Conservation (phyloP, 1,140 invertebrate species). For the Drosophila ercepeae region DNA sequence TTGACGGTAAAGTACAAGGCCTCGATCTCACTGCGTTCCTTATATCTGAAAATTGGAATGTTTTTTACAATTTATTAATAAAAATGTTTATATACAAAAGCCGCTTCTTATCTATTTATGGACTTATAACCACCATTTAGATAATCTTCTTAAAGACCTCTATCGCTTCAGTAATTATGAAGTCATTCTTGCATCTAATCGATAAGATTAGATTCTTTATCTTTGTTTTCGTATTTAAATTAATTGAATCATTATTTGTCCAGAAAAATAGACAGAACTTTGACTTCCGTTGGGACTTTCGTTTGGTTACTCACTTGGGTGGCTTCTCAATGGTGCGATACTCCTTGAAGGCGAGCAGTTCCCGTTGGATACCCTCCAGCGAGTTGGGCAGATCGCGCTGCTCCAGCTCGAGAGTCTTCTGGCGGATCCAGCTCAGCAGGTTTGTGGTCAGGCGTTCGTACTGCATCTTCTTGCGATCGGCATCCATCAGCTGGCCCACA, state of each 20-base stretch:
- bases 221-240: too few relatives aligned
- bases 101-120: too few relatives aligned
- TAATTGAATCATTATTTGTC: neutral
- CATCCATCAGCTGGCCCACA: slow-evolving; percentile 97
- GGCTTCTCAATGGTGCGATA: slow-evolving; percentile 99
- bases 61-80: too few relatives aligned
- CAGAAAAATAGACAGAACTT: too few relatives aligned
- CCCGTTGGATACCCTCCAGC: slow-evolving; percentile 96
- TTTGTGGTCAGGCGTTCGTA: slow-evolving; percentile 94
- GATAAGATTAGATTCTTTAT: too few relatives aligned
- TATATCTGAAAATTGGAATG: slow-evolving; percentile 90
- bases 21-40: slow-evolving; percentile 98
- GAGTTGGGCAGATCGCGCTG: slow-evolving; percentile 97
- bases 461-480: slow-evolving; percentile 94
- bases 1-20: slow-evolving; percentile 98
- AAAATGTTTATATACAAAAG: neutral
- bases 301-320: slow-evolving; percentile 90
- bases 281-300: slow-evolving; percentile 6
- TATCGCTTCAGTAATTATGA: too few relatives aligned
- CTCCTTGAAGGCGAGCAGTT: slow-evolving; percentile 95
- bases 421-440: slow-evolving; percentile 96
- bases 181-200: too few relatives aligned
- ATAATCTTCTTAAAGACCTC: too few relatives aligned
- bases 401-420: slow-evolving; percentile 93
- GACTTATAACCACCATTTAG: too few relatives aligned